Base-by-base conservation (phyloP, 2,113 vertebrate genomes). In the Columbina picui region DNA sequence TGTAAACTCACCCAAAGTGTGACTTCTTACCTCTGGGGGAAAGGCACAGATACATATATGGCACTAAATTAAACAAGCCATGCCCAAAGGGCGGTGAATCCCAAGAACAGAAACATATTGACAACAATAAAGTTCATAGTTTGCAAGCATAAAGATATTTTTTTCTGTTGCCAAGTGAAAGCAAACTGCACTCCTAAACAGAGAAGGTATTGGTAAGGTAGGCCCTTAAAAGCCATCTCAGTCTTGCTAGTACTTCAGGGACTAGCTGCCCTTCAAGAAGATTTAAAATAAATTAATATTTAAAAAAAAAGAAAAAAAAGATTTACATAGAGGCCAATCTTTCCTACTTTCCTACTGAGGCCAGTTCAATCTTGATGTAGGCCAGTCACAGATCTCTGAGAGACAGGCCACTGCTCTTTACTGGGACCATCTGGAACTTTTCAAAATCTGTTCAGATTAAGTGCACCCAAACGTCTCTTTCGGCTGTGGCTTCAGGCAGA, bases 371-470 rank as follows among this genome's bases (percentile, higher is more conserved):
- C 68, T 69, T 90, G 45, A 92, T 1, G 0, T 6, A 80, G 55
- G 47, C 56, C 50, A 74, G 83, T 59, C 79, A 77, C 0, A 0
- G 60, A 70, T 55, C 89, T 70, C 59, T 34, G 47, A 80, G 63
- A 86, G 34, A 88, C 3, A 80, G 75, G 63, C 82, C 60, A 76
- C 41, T 83, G n/a, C 26, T 88, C 13, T 88, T 88, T 86, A 86
- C 74, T 84, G 19, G 63, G 50, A 89, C 71, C 79, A 96, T 86
- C 85, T 90, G 94, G 79, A 92, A 90, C 63, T 55, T 74, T 92
- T 93, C 88, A 92, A 94, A 95, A 93, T 55, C 55, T 3, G 0
- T 86, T 77, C 79, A 70, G 59, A 78, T 95, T 84, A 90, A 96
- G 84, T 55, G 59, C 59, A 92, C 64, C 71, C 90, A 86, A 69